Evolutionary conservation across 2,888 invertebrate genomes (phyloP).

Genomic region (Tanypteryx hageni): DNA sequence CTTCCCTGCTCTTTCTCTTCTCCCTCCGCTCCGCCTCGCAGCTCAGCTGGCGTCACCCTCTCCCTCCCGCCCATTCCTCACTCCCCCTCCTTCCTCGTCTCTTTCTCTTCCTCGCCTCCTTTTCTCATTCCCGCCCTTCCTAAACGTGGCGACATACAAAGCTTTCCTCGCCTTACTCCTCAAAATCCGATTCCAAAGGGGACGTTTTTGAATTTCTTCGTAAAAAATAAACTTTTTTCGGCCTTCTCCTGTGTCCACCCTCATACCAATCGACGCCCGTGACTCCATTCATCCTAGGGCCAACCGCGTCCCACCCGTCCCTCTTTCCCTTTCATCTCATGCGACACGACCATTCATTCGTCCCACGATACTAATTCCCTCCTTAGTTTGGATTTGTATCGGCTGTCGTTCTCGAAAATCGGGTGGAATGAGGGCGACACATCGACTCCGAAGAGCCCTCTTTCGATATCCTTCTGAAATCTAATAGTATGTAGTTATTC

Average conservation of each 20-base stretch:
- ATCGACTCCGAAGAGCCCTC: background rate
- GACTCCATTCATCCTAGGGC: too few species aligned
- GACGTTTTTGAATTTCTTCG: background rate
- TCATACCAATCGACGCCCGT: too few species aligned
- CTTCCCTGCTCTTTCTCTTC: background rate
- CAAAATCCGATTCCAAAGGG: background rate
- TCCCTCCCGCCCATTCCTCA: too few species aligned
- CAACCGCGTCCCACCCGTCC: background rate
- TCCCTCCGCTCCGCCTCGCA: background rate
- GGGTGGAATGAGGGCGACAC: background rate
- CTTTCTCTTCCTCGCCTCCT: background rate
- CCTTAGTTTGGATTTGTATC: background rate
- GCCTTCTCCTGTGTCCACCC: background rate
- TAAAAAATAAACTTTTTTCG: background rate
- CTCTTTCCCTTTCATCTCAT: background rate
- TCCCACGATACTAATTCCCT: background rate
- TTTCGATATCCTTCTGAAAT: too few species aligned
- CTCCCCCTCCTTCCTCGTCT: background rate
- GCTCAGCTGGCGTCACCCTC: background rate
- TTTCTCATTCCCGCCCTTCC: background rate
- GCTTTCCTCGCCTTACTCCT: background rate
- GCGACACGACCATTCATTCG: background rate
- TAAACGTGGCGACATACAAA: conserved; percentile 18
- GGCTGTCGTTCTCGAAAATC: background rate
- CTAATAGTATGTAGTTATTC: too few species aligned